phyloP scores from a whole-genome alignment of 1,140 invertebrate species.

The Macrocentrus cingulum region DNA sequence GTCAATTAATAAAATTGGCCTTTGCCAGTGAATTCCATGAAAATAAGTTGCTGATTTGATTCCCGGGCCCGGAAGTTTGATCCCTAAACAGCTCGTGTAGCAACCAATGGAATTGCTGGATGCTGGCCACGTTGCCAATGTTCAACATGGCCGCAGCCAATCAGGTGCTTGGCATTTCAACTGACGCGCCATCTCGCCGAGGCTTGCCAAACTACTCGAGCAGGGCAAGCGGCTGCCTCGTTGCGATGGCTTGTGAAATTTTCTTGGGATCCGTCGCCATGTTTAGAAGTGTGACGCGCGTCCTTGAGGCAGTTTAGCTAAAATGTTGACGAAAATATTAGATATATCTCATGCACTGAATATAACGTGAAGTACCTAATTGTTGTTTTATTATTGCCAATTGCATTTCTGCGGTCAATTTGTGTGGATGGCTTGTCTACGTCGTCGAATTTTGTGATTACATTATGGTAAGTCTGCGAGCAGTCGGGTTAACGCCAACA shows the following conservation, averaged over 20 bases:
- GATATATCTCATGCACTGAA: constrained; percentile 56
- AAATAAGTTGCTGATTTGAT: constrained; percentile 40
- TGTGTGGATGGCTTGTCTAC: constrained; percentile 58
- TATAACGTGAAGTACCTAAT: constrained; percentile 62
- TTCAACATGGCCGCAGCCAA: constrained; percentile 28
- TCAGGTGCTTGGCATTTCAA: constrained; percentile 21
- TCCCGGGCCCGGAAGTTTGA: constrained; percentile 29
- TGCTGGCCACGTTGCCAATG: constrained; percentile 40
- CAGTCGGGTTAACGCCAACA: constrained; percentile 56
- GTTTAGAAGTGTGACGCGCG: constrained; percentile 57
- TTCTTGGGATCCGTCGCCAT: constrained; percentile 58
- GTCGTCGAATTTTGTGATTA: constrained; percentile 63
- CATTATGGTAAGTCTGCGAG: constrained; percentile 64
- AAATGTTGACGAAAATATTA: constrained; percentile 58
- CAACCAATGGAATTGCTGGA: constrained; percentile 31
- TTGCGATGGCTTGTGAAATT: constrained; percentile 24
- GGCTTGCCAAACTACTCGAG: constrained; percentile 2
- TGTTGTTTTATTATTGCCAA: constrained; percentile 49
- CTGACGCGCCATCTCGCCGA: constrained; percentile 24
- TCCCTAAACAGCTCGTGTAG: constrained; percentile 7
- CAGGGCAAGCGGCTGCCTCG: constrained; percentile 22
- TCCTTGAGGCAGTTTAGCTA: constrained; percentile 59
- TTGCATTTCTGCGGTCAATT: constrained; percentile 51
- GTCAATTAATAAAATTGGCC: not conserved
- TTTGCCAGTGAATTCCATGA: not conserved